Evolutionary conservation across 2,797 vertebrate genomes (phyloP).

Genomic region (Hephaestus fuliginosus): DNA sequence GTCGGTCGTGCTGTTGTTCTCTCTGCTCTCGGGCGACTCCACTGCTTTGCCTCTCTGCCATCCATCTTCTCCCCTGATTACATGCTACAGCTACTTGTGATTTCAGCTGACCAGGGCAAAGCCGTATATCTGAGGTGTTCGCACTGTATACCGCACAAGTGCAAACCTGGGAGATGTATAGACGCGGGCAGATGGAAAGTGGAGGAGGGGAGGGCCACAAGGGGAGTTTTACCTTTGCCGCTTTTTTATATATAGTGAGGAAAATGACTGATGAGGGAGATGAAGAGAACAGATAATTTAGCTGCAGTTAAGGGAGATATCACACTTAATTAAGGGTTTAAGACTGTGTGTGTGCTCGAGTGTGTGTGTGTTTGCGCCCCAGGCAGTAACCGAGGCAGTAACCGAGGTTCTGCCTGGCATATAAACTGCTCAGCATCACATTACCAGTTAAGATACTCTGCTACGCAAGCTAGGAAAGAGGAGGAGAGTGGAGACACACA

Average conservation of each 20-base stretch:
- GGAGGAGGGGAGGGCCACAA: background rate
- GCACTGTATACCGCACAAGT: slow-evolving; percentile 16
- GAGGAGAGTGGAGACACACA: background rate
- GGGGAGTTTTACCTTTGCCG: slow-evolving; percentile 14
- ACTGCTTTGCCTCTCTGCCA: slow-evolving; percentile 40
- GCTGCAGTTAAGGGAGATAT: slow-evolving; percentile 61
- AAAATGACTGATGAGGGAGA: slow-evolving; percentile 49
- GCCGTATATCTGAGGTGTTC: slow-evolving; percentile 55
- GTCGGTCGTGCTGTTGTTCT: slow-evolving; percentile 23
- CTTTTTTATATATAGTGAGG: slow-evolving; percentile 32
- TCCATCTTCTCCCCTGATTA: slow-evolving; percentile 68
- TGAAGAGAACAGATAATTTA: slow-evolving; percentile 62
- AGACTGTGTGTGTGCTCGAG: background rate
- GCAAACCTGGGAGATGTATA: slow-evolving; percentile 36
- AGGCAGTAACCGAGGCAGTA: slow-evolving; percentile 55
- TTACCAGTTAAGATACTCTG: slow-evolving; percentile 38
- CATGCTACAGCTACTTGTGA: slow-evolving; percentile 61
- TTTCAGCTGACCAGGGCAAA: slow-evolving; percentile 69
- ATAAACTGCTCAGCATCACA: slow-evolving; percentile 62
- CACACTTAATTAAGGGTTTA: slow-evolving; percentile 65
- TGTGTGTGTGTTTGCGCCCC: slow-evolving; percentile 34
- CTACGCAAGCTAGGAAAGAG: slow-evolving; percentile 23
- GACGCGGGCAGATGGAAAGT: slow-evolving; percentile 20
- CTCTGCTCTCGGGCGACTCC: slow-evolving; percentile 21
- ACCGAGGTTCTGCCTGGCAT: slow-evolving; percentile 50